A percentile compares a stretch with the other conserved stretches of the same genome.
phyloP scores from a whole-genome alignment of 2,113 vertebrate genomes.

The Aviceda subcristata region DNA sequence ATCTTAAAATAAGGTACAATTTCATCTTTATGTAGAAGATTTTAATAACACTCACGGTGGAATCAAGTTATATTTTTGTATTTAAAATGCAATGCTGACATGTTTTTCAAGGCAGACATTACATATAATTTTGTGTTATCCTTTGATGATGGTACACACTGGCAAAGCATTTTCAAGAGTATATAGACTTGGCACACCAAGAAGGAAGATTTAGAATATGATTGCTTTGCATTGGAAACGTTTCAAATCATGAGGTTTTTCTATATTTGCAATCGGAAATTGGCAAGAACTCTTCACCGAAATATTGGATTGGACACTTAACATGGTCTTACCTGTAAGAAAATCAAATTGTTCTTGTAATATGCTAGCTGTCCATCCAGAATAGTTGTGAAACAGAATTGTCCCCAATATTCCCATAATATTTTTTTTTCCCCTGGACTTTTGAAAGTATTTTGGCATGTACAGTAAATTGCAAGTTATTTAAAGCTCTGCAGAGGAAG shows the following conservation, averaged over 20 bases:
- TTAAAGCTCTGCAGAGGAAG: neutral
- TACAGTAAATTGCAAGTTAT: neutral
- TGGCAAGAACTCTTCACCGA: neutral
- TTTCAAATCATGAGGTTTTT: neutral
- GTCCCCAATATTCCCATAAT: neutral
- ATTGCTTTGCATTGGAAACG: neutral
- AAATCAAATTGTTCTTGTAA: neutral
- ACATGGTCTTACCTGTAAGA: neutral
- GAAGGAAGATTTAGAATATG: neutral
- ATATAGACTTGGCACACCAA: neutral
- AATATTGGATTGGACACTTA: neutral
- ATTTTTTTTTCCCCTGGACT: neutral
- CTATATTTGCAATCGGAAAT: neutral
- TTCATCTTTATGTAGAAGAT: neutral
- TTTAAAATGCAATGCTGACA: neutral
- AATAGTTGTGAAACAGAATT: neutral
- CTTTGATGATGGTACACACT: neutral
- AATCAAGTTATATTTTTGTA: slow-evolving; percentile 14
- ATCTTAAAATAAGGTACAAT: slow-evolving; percentile 9
- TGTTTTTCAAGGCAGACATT: neutral
- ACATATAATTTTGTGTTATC: neutral
- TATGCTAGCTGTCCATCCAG: neutral
- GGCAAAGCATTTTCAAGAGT: neutral
- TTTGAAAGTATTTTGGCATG: neutral
- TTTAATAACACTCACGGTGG: neutral